Conservation (phyloP, 2,797 vertebrate species). For the Myotis planiceps region DNA sequence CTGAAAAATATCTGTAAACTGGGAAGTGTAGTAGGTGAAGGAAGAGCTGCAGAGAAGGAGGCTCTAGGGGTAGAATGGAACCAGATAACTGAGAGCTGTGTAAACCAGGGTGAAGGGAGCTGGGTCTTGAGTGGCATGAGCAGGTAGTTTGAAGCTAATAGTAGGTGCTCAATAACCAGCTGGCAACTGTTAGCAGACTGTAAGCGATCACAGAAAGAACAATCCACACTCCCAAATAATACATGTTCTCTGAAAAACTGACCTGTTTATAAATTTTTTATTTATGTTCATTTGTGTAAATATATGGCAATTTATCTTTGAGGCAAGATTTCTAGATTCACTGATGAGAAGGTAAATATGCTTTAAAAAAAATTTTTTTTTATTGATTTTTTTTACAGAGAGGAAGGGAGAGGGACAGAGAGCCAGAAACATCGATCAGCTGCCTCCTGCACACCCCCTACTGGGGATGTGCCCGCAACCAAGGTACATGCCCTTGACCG, state of each 20-base stretch:
- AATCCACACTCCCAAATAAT: background rate
- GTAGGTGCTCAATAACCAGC: background rate
- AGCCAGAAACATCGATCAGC: too few relatives aligned
- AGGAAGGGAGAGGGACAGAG: too few relatives aligned
- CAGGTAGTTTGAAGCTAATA: background rate
- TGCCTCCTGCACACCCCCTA: too few relatives aligned
- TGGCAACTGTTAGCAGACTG: background rate
- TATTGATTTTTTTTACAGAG: too few relatives aligned
- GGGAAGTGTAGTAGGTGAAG: background rate
- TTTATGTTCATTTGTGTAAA: background rate
- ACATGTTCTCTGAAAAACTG: background rate
- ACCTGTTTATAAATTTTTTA: background rate
- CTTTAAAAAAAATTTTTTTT: background rate
- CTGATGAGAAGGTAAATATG: slow-evolving; percentile 11
- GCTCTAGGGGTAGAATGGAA: background rate
- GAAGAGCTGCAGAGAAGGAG: background rate
- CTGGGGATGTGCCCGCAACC: too few relatives aligned
- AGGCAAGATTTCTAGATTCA: slow-evolving; percentile 5
- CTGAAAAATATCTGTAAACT: background rate
- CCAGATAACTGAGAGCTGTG: background rate
- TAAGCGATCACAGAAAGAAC: background rate
- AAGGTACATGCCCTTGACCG: too few relatives aligned
- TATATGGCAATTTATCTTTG: background rate
- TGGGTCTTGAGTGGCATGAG: background rate
- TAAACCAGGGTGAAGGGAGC: background rate